phyloP scores from a whole-genome alignment of 2,797 vertebrate genomes.

The Apodemus agrarius region DNA sequence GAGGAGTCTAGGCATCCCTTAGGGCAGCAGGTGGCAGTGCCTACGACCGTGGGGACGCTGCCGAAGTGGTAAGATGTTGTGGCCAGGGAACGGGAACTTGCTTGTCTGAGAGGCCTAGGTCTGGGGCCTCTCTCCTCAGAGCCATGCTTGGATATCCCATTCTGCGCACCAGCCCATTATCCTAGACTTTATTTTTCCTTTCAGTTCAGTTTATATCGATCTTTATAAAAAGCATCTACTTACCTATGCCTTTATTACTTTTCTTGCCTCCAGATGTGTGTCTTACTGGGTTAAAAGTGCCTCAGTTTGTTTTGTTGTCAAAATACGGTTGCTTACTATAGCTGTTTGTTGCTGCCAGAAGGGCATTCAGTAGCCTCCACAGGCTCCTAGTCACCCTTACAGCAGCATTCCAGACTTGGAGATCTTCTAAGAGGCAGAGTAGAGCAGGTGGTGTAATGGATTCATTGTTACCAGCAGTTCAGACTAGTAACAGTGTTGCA shows the following conservation, averaged over 20 bases:
- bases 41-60: too few species aligned
- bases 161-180: too few species aligned
- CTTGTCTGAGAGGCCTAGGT: background rate
- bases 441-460: background rate
- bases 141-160: background rate
- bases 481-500: background rate
- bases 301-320: conserved; percentile 37
- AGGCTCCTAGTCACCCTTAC: background rate
- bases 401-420: background rate
- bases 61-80: background rate
- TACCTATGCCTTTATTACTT: conserved; percentile 1
- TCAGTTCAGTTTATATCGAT: background rate
- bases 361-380: background rate
- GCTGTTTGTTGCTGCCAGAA: background rate
- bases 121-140: background rate
- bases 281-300: conserved; percentile 2
- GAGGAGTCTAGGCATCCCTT: background rate
- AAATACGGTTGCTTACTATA: background rate
- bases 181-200: background rate
- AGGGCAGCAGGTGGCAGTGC: background rate
- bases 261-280: background rate
- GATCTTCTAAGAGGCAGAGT: background rate
- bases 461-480: too few species aligned
- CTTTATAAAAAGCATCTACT: background rate
- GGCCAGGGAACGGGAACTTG: background rate